Base-by-base conservation (phyloP, 2,888 invertebrate genomes). In the Pammene aurita region DNA sequence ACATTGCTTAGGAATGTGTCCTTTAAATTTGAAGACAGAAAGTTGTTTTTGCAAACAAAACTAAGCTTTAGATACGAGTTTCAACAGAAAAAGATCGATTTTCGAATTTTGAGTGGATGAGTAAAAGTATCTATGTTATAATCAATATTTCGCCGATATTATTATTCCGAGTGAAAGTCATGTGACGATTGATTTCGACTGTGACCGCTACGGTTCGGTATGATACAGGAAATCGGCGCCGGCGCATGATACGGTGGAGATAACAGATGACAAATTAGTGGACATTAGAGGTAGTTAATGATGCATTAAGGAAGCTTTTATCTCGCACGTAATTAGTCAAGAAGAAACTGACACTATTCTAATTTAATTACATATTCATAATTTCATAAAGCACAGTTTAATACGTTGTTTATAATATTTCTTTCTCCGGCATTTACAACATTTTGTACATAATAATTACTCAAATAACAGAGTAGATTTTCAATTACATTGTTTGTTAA, bases 131-230 rank as follows among this genome's bases (percentile, higher is more conserved):
- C 65, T 61, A 64, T 38, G 72, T 70, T 73, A 74, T 70, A 71
- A 70, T 70, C 72, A 74, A 70, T 76, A 73, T 75, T 72, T 74
- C 73, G 74, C 72, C 72, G 58, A 70, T 74, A 70, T 74, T 73
- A 72, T 70, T 62, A 73, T 67, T 46, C 41, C 42, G 70, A 70
- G 78, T 72, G 78, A 78, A 78, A 78, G 78, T 75, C 65, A 75
- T 50, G 61, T 65, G 64, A 58, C 64, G 18, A 44, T 60, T n/a
- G 13, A 57, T 62, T 41, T 41, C 26, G 13, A n/a, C 56, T 38
- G 54, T 26, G 44, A 69, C 60, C 55, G 57, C 56, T 48, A 9
- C 63, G 41, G 50, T 52, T 0, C 54, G 44, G 50, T 63, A 56
- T 35, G 56, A 0, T 46, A 46, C 35, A 14, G 44, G 52, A 54